phyloP scores from a whole-genome alignment of 1,140 invertebrate species.

The Belonocnema kinseyi region DNA sequence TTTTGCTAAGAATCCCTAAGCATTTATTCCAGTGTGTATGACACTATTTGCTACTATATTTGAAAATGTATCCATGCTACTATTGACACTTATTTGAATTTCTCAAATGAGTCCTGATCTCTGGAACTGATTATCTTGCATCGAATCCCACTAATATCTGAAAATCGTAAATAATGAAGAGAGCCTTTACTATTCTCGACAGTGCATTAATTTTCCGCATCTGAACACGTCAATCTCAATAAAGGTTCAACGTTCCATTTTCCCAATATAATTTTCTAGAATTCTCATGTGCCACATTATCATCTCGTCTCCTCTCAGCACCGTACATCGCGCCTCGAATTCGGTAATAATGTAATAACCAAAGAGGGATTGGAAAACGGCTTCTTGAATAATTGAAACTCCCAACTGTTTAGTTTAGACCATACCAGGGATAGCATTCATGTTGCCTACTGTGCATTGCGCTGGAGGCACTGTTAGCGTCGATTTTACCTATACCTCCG shows the following conservation, averaged over 20 bases:
- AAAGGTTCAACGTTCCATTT: conserved; percentile 21
- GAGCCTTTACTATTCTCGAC: not conserved
- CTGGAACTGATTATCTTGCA: too few species aligned
- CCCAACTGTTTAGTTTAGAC: not conserved
- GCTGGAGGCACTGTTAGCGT: conserved; percentile 53
- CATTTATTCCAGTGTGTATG: too few species aligned
- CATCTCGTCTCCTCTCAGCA: not conserved
- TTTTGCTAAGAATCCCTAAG: too few species aligned
- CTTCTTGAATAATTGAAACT: conserved; percentile 26
- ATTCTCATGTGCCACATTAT: conserved; percentile 5
- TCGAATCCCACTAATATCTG: too few species aligned
- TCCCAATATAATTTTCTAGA: conserved; percentile 25
- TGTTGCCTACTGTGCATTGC: conserved; percentile 15
- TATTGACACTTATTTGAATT: too few species aligned
- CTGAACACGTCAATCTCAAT: not conserved
- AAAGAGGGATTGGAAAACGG: conserved; percentile 17
- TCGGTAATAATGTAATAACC: conserved; percentile 16
- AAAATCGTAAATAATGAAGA: too few species aligned
- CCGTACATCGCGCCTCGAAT: not conserved
- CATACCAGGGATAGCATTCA: conserved; percentile 29
- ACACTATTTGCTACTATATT: too few species aligned
- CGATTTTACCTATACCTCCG: conserved; percentile 55
- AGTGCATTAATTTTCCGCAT: not conserved
- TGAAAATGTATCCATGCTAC: too few species aligned
- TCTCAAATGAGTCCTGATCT: too few species aligned